Percentiles rank a stretch among this genome's conserved stretches.
phyloP scores from a whole-genome alignment of 2,797 vertebrate species.

The Falco cherrug region DNA sequence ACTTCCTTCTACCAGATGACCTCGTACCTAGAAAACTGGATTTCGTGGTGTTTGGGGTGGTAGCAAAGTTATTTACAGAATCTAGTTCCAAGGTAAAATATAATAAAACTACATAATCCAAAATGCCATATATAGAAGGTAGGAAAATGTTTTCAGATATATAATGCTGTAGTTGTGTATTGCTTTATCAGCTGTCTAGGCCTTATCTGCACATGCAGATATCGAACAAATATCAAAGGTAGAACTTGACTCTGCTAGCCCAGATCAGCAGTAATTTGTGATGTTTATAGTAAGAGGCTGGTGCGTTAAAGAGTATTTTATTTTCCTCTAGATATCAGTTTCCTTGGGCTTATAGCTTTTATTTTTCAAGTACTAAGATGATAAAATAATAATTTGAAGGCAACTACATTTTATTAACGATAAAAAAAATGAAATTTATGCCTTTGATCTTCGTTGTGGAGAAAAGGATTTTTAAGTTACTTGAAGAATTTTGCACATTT shows the following conservation, averaged over 20 bases:
- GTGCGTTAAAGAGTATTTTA: not conserved
- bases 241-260: not conserved
- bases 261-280: not conserved
- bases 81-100: conserved; percentile 54
- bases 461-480: not conserved
- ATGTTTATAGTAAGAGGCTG: not conserved
- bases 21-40: conserved; percentile 76
- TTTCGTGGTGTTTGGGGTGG: conserved; percentile 76
- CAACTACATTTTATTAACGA: not conserved
- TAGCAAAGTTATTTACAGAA: conserved; percentile 80
- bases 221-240: not conserved
- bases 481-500: not conserved
- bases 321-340: not conserved
- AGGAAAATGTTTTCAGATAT: not conserved
- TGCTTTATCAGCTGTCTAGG: not conserved
- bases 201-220: not conserved
- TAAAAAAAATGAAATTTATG: not conserved
- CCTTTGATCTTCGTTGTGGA: not conserved
- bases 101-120: not conserved
- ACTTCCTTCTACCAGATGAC: conserved; percentile 80
- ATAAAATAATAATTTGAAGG: not conserved
- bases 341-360: not conserved
- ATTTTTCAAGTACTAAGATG: not conserved
- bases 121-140: accelerated
- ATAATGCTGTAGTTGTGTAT: not conserved